Evolutionary conservation across 2,113 vertebrate species (phyloP).

Genomic region (Donacobius atricapilla): DNA sequence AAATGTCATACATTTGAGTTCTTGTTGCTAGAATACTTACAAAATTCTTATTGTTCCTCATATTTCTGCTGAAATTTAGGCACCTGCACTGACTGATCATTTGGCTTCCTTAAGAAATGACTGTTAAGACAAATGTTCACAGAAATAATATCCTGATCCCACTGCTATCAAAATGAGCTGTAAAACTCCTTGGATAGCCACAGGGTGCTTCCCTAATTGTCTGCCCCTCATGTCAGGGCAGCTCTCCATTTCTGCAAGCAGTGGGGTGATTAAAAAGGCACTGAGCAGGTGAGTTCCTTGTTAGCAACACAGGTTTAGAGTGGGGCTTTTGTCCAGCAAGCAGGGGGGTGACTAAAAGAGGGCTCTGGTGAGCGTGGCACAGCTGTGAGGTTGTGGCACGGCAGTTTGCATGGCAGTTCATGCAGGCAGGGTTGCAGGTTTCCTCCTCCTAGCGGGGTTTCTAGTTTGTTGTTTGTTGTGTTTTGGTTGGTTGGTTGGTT

Average conservation of each 20-base stretch:
- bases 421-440: not conserved
- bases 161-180: not conserved
- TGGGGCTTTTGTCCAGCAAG: accelerated
- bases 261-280: too few species aligned
- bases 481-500: not conserved
- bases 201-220: not conserved
- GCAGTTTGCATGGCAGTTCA: accelerated
- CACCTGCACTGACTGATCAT: not conserved
- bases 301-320: not conserved
- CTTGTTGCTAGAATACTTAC: not conserved
- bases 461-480: not conserved
- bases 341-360: not conserved
- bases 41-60: not conserved
- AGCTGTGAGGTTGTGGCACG: not conserved
- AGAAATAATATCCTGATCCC: not conserved
- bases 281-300: not conserved
- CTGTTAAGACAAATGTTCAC: not conserved
- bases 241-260: not conserved
- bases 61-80: not conserved
- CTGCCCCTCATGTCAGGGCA: not conserved
- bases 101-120: not conserved
- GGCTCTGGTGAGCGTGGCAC: not conserved
- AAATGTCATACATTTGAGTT: not conserved
- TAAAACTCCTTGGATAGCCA: not conserved
- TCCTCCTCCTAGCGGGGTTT: not conserved